These are phyloP conservation scores for Azemiops feae DNA, from an alignment of 2,113 vertebrate genomes.

Conservation along the genomic window DNA sequence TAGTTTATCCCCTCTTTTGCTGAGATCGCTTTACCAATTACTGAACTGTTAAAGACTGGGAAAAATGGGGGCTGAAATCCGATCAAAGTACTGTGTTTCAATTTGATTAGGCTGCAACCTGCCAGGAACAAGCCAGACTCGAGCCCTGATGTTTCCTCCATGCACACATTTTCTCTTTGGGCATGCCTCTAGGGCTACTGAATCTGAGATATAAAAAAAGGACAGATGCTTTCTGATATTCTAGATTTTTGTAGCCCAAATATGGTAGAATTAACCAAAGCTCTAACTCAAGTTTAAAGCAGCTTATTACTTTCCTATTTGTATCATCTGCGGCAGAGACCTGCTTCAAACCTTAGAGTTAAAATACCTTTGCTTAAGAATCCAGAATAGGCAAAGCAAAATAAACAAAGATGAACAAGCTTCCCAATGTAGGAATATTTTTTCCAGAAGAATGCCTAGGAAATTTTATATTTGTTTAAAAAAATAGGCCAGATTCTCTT, in stretches of 20 bases:
- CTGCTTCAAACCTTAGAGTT: background rate
- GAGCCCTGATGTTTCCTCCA: background rate
- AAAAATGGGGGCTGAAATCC: too few species aligned
- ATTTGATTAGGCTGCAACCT: too few species aligned
- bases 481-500: background rate
- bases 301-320: background rate
- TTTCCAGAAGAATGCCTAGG: background rate
- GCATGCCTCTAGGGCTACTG: background rate
- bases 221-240: background rate
- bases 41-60: too few species aligned
- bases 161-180: background rate
- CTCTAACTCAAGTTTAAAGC: background rate
- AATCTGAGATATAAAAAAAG: background rate
- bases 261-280: background rate
- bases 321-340: background rate
- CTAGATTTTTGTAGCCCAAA: background rate
- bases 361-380: background rate
- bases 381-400: background rate
- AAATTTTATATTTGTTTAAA: background rate
- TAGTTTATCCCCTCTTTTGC: too few species aligned
- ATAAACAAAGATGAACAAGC: too few species aligned
- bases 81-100: too few species aligned
- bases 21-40: too few species aligned
- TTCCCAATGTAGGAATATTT: background rate
- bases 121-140: too few species aligned